Percentiles rank a stretch among this genome's conserved stretches.
phyloP scores from a whole-genome alignment of 30 jellyfish, hydroid and myxozoan species.

The Pelagia noctiluca region DNA sequence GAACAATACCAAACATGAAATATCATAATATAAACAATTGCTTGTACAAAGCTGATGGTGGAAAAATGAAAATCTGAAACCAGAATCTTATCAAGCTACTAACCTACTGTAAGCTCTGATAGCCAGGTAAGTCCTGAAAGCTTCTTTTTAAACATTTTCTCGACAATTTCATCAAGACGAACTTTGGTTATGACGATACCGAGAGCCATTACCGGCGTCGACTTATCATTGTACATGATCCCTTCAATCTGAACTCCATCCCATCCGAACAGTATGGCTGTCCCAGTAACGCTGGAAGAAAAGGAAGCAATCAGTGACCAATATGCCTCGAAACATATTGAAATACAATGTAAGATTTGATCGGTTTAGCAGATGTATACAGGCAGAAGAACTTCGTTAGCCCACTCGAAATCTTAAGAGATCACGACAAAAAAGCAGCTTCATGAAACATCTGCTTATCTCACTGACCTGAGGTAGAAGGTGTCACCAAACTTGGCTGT shows the following conservation, averaged over 20 bases:
- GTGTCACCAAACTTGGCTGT: constrained; percentile 70
- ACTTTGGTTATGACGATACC: constrained; percentile 57
- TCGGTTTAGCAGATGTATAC: too few species aligned
- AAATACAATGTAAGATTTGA: too few species aligned
- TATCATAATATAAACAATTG: too few species aligned
- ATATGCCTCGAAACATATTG: too few species aligned
- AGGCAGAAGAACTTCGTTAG: too few species aligned
- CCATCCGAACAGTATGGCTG: constrained; percentile 72
- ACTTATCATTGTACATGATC: constrained; percentile 30
- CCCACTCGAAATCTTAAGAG: too few species aligned
- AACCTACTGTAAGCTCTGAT: constrained; percentile 66
- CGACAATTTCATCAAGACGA: constrained; percentile 56
- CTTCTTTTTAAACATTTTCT: constrained; percentile 56
- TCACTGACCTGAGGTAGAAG: constrained; percentile 65
- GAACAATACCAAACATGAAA: too few species aligned
- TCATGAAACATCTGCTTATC: too few species aligned
- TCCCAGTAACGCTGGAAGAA: constrained; percentile 49
- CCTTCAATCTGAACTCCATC: constrained; percentile 67
- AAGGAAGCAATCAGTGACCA: neutral
- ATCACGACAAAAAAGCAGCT: too few species aligned
- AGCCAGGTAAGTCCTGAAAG: constrained; percentile 70
- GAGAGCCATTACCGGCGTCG: constrained; percentile 65
- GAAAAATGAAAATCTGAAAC: neutral
- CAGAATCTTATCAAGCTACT: neutral
- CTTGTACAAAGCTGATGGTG: neutral